Percentiles rank a stretch among this genome's conserved stretches.
Conservation (phyloP, 2,113 vertebrate genomes). For the Aldabrachelys gigantea region DNA sequence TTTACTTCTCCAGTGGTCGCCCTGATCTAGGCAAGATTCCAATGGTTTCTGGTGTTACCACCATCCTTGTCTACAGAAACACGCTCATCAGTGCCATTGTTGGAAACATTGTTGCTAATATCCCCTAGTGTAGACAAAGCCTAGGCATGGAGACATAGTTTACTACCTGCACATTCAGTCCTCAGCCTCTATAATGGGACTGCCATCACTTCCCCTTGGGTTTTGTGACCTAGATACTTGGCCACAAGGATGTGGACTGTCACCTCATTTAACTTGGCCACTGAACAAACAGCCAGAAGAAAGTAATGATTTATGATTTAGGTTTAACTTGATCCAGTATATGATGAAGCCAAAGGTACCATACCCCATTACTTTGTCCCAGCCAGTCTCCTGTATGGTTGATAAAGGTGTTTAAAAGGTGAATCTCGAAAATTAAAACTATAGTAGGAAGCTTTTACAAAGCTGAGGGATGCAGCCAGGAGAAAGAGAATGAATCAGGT, state of each 20-base stretch:
- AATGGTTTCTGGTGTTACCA: background rate
- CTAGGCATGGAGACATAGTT: rapidly evolving
- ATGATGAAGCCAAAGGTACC: background rate
- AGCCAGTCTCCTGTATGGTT: background rate
- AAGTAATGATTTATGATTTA: background rate
- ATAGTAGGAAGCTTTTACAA: background rate
- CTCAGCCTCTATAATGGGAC: background rate
- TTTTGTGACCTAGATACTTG: background rate
- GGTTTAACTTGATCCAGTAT: background rate
- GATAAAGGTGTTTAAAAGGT: background rate
- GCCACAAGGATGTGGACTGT: background rate
- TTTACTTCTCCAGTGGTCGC: rapidly evolving
- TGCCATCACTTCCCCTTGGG: background rate
- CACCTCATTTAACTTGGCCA: background rate
- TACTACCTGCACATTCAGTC: background rate
- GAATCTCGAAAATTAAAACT: background rate
- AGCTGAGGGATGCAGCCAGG: background rate
- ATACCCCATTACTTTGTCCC: background rate
- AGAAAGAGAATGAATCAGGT: background rate
- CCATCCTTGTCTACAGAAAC: rapidly evolving
- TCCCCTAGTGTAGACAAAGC: background rate
- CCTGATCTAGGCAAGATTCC: background rate
- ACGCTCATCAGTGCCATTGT: background rate
- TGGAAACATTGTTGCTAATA: background rate
- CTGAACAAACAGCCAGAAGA: background rate